Percentiles rank a stretch among this genome's conserved stretches.
phyloP scores from a whole-genome alignment of 2,888 invertebrate species.

The Chirona hameri region DNA sequence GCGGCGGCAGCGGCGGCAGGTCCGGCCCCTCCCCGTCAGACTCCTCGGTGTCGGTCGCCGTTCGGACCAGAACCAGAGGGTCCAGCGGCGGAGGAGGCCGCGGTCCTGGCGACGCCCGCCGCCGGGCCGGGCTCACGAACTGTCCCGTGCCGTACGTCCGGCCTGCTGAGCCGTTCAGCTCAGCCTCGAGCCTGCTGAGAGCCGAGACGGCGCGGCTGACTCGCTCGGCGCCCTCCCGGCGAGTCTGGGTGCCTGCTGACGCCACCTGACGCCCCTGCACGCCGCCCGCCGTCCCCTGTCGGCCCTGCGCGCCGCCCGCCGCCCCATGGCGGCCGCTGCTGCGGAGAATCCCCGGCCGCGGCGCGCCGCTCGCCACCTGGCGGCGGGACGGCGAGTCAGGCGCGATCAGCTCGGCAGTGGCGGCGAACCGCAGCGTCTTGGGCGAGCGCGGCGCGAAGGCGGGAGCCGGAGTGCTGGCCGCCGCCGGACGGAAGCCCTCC shows the following conservation, averaged over 20 bases:
- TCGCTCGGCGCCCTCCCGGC: background rate
- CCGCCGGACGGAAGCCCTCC: background rate
- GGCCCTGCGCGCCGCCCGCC: too few species aligned
- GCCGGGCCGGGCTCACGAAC: background rate
- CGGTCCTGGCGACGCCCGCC: background rate
- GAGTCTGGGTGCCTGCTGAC: background rate
- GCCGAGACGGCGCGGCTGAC: background rate
- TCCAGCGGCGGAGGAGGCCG: background rate
- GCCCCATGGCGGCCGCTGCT: background rate
- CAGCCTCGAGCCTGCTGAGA: background rate
- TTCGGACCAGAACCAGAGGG: background rate
- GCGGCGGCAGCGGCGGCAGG: background rate
- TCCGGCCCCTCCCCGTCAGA: background rate
- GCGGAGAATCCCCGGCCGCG: constrained; percentile 10
- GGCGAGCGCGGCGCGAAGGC: background rate
- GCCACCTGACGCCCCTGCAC: too few species aligned
- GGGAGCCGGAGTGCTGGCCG: constrained; percentile 3
- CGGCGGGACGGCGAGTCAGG: background rate
- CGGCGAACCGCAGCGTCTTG: constrained; percentile 26
- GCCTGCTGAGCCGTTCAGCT: background rate
- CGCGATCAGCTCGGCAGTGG: background rate
- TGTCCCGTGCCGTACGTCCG: constrained; percentile 2
- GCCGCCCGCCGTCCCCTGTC: too few species aligned
- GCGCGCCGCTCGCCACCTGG: background rate
- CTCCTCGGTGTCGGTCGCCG: background rate